Evolutionary conservation across 2,797 vertebrate species (phyloP), one percentile per base, ranked within the genome.

Genomic region (Semotilus atromaculatus): DNA sequence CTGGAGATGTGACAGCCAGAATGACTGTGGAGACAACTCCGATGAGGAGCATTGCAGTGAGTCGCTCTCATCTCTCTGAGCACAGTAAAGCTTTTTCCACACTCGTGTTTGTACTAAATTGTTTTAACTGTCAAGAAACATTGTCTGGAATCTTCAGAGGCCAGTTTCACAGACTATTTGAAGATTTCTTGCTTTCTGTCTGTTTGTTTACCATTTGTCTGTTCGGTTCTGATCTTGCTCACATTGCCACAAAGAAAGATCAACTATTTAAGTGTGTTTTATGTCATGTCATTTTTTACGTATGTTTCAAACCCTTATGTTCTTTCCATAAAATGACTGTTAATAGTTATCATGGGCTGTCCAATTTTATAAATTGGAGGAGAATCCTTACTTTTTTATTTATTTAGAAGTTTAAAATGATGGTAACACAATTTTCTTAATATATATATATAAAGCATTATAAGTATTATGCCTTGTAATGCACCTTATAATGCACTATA

Each of bases 1-100:
- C 79, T 99, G 98, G 98, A 95, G 96, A 83, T 99, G 98, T 92
- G 98, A 99, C 93, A 97, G 97, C 89, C 98, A 99, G 91, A 99
- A 99, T 7, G 98, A 99, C 88, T 99, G 98, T 38, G 98, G 97
- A 90, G 98, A 99, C 93, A 97, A 97, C 94, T 98, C 98, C 26
- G 98, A 99, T 83, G 98, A 99, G 93, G 97, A 98, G 93, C 96
- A 96, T 91, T 99, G 98, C 94, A 98, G 98, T 99, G 96, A 98
- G 98, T 98, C 92, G 74, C 73, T 87, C 53, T 74, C 70, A 80
- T 85, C 51, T 80, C 79, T 88, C 82, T 75, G 86, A 86, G 85
- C 72, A 83, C 85, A 78, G 86, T 86, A 86, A 81, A 85, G 72
- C 80, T 1, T 64, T 91, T 89, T 89, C 78, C 88, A 80, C 75